Evolutionary conservation across 1,140 invertebrate species (phyloP).

Genomic region (Bathynomus jamesi): DNA sequence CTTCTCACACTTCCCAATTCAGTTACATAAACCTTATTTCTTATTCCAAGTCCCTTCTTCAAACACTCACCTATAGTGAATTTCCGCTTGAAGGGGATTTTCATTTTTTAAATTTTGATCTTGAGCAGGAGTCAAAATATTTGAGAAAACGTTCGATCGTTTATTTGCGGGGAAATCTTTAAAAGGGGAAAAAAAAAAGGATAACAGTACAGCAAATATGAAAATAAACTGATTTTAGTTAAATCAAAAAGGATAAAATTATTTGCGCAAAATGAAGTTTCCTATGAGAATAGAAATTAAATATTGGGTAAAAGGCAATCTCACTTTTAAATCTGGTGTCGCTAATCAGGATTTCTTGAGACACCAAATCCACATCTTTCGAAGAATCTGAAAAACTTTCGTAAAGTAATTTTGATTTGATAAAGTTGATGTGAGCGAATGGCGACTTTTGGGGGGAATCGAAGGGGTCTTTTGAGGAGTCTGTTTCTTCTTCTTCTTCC

Average conservation of each 20-base stretch:
- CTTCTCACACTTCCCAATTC: no score
- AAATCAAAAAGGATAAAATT: no score
- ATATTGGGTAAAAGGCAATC: conserved; percentile 13
- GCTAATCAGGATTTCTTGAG: conserved; percentile 77
- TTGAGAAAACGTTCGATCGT: conserved; percentile 75
- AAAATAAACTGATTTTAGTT: neutral
- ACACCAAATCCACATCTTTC: conserved; percentile 86
- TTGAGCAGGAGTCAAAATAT: conserved; percentile 67
- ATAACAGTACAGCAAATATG: neutral
- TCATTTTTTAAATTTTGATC: conserved; percentile 46
- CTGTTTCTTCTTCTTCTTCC: conserved; percentile 32
- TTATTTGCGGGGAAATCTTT: conserved; percentile 58
- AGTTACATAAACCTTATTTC: no score
- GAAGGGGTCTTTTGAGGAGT: conserved; percentile 38
- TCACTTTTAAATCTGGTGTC: conserved; percentile 62
- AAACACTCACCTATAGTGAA: conserved; percentile 56
- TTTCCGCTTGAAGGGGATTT: conserved; percentile 66
- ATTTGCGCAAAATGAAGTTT: no score
- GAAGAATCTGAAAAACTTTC: conserved; percentile 78
- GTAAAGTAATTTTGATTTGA: conserved; percentile 74
- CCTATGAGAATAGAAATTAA: conserved; percentile 41
- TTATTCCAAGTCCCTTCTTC: no score
- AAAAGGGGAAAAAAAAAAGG: neutral
- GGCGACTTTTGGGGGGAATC: conserved; percentile 43
- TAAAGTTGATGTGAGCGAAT: conserved; percentile 82